Conservation (phyloP, 2,888 invertebrate species). For the Eupithecia inturbata region DNA sequence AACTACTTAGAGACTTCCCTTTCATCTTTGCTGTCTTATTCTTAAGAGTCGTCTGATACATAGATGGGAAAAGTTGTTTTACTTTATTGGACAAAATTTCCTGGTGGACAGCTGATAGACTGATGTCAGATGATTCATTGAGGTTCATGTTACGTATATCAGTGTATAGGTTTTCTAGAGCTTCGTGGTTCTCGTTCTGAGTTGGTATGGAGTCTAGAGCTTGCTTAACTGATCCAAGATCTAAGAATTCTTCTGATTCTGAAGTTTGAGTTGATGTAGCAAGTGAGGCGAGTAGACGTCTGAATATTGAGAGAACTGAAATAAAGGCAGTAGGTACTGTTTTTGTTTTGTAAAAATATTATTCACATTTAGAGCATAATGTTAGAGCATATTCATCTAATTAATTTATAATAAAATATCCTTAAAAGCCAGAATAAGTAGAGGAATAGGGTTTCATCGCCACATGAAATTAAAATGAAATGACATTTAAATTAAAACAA, state of each 20-base stretch:
- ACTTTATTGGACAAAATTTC: conserved; percentile 26
- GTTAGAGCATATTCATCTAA: background rate
- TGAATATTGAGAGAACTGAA: conserved; percentile 28
- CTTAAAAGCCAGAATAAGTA: background rate
- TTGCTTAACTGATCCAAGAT: conserved; percentile 27
- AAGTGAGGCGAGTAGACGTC: conserved; percentile 23
- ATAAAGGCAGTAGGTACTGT: background rate
- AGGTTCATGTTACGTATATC: conserved; percentile 25
- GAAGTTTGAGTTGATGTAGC: conserved; percentile 16
- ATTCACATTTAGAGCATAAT: background rate
- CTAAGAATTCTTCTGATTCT: conserved; percentile 17
- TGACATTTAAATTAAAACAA: background rate
- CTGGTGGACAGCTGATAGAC: conserved; percentile 15
- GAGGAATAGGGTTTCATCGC: background rate
- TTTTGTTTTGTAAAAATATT: background rate
- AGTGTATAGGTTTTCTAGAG: conserved; percentile 21
- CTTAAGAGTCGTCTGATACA: conserved; percentile 19
- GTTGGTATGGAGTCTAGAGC: conserved; percentile 26
- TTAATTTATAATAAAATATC: background rate
- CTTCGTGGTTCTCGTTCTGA: conserved; percentile 15
- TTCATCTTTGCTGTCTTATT: conserved; percentile 15
- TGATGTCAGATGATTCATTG: conserved; percentile 19
- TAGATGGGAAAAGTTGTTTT: conserved; percentile 20
- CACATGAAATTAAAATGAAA: background rate
- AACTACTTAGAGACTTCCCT: conserved; percentile 7